Base-by-base conservation (phyloP, 2,888 invertebrate species). In the Rosalia funebris region DNA sequence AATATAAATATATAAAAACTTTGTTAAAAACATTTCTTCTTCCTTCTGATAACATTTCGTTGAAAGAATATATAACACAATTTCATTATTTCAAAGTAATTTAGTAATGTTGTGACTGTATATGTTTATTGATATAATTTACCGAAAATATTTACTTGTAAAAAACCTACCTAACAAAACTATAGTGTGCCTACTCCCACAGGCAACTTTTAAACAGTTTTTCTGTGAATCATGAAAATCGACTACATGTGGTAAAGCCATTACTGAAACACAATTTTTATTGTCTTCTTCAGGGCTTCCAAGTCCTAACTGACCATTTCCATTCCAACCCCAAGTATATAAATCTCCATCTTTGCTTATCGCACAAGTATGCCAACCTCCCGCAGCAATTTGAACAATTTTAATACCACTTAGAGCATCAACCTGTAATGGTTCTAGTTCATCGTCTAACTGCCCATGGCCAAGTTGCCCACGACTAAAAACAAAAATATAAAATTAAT, bases 281-380 rank as follows among this genome's bases (percentile, higher is more conserved):
- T 67, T 74, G 25, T 74, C 76, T 31, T 75, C 76, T 59, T 82
- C 82, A 60, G 82, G 77, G 4, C 77, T 74, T 25, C 81, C 78
- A 20, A 91, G 79, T 4, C 96, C 96, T 11, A 96, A 81, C 79
- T 96, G 95, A 0, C 96, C 95, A 73, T 87, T 87, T 63, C 91
- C 89, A 81, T 96, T 96, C 90, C 92, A 95, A 4, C 96, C 96
- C 96, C 96, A 96, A 1, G 87, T 85, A 77, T 95, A 96, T 0
- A 95, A 75, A 78, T 95, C 95, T 10, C 94, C 95, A 79, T 85
- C 86, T 72, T 87, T 85, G 68, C 92, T 93, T 4, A 95, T 78
- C 7, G 90, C 93, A 48, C 90, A 86, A 53, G 89, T 90, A 79
- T 96, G 95, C 95, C 95, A 96, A 7, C 93, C 94, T 4, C 93